These are phyloP conservation scores for Arrhopalites spinosus DNA, from an alignment of 2,888 invertebrate genomes.

Conservation along the genomic window DNA sequence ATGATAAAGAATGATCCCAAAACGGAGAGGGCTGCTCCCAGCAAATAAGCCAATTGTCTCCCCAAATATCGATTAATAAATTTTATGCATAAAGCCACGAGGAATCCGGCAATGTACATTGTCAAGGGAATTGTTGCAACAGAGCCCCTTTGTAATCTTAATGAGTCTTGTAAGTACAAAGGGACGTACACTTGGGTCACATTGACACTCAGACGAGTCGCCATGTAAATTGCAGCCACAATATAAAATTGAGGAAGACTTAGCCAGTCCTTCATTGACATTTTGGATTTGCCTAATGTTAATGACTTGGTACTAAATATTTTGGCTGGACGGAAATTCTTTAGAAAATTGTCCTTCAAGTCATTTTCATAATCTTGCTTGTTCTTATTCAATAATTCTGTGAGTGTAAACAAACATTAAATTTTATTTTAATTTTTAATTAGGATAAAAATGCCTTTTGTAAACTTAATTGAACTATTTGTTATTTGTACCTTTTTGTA, in stretches of 20 bases:
- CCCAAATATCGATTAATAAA: conserved; percentile 68
- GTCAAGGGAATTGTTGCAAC: conserved; percentile 81
- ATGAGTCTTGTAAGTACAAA: conserved; percentile 78
- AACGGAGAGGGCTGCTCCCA: conserved; percentile 71
- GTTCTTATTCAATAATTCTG: neutral
- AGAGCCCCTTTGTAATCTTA: conserved; percentile 73
- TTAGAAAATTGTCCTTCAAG: neutral
- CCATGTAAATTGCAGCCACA: conserved; percentile 78
- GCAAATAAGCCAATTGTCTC: conserved; percentile 70
- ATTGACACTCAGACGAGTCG: conserved; percentile 81
- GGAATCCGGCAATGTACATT: conserved; percentile 81
- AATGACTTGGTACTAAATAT: conserved; percentile 42
- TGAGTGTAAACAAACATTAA: neutral
- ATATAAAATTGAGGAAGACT: conserved; percentile 52
- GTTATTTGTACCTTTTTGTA: neutral
- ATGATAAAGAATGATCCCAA: conserved; percentile 74
- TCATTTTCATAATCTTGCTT: neutral
- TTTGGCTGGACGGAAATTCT: conserved; percentile 26
- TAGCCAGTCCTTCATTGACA: conserved; percentile 50
- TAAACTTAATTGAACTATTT: neutral
- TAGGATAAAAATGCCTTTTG: neutral
- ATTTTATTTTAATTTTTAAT: neutral
- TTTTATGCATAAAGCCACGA: conserved; percentile 74
- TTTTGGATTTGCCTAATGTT: conserved; percentile 42
- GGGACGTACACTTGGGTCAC: conserved; percentile 84